Base-by-base conservation (phyloP, 2,113 vertebrate species). In the Geococcyx californianus region DNA sequence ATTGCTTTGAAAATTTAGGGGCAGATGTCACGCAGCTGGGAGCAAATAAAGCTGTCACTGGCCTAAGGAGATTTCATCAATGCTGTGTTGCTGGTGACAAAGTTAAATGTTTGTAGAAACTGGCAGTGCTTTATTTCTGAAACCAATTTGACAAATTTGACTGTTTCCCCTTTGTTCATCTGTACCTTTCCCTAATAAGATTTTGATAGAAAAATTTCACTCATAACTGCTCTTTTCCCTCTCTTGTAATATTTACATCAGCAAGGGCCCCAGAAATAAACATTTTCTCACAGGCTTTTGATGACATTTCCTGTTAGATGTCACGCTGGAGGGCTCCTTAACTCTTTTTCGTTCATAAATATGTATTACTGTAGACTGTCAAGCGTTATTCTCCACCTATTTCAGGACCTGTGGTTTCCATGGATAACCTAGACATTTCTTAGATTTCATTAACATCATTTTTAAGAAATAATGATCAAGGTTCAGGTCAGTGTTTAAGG, bases 1-100 rank as follows among this genome's bases (percentile, higher is more conserved):
- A 62, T 25, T 75, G 20, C n/a, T 47, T 78, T 92, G 52, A 88
- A 95, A 94, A 76, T 86, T 62, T 69, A 59, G 24, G 19, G 47
- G 33, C 60, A 97, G 72, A 88, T 88, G 72, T 63, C 56, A 84
- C 84, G 8, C 56, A 95, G 42, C 60, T 69, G 51, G 29, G 34
- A 95, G 13, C 36, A 88, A 89, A 92, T 38, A 91, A 84, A 95
- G 45, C n/a, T 87, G 70, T 87, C 77, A 74, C 47, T 69, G 58
- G 25, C 51, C 64, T 84, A 86, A 91, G 52, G 64, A 93, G 26
- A 76, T 81, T 81, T 93, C 49, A 51, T 52, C 19, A 84, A 3
- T 59, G 59, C 18, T 90, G 38, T 59, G 18, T 11, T 76, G 55
- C 33, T 44, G 5, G 44, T 63, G 26, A 81, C 44, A 90, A 75